phyloP scores from a whole-genome alignment of 1,140 invertebrate genomes.

The Leptinotarsa undecemlineata region DNA sequence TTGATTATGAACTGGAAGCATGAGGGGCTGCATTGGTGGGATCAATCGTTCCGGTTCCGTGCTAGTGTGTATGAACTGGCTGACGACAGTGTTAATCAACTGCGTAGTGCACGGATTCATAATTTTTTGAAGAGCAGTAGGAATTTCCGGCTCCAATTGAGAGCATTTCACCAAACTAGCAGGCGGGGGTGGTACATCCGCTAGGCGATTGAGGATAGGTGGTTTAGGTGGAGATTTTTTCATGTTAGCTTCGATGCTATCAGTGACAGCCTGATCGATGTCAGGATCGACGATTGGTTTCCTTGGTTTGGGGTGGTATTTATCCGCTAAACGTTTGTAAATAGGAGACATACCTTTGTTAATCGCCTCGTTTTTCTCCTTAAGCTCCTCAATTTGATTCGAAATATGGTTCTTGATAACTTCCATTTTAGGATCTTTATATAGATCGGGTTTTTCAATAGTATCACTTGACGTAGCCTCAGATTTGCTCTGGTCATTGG shows the following conservation, averaged over 20 bases:
- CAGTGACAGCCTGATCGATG: constrained; percentile 33
- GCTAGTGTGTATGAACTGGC: constrained; percentile 20
- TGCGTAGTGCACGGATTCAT: constrained; percentile 34
- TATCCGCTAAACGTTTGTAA: constrained; percentile 48
- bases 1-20: background rate
- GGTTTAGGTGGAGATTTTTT: constrained; percentile 33
- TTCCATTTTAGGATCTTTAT: background rate
- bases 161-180: constrained; percentile 23
- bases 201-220: constrained; percentile 18
- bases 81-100: constrained; percentile 31
- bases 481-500: background rate
- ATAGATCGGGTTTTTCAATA: background rate
- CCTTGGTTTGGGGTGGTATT: constrained; percentile 49
- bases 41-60: background rate
- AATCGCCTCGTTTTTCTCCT: background rate
- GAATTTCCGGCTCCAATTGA: constrained; percentile 29
- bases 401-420: background rate
- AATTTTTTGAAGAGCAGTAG: constrained; percentile 33
- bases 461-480: background rate
- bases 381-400: background rate
- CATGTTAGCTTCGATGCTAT: constrained; percentile 41
- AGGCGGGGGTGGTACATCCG: constrained; percentile 24
- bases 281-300: constrained; percentile 32
- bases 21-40: background rate
- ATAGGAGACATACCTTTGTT: constrained; percentile 7